phyloP scores from a whole-genome alignment of 2,888 invertebrate genomes.

The Tipula unca region DNA sequence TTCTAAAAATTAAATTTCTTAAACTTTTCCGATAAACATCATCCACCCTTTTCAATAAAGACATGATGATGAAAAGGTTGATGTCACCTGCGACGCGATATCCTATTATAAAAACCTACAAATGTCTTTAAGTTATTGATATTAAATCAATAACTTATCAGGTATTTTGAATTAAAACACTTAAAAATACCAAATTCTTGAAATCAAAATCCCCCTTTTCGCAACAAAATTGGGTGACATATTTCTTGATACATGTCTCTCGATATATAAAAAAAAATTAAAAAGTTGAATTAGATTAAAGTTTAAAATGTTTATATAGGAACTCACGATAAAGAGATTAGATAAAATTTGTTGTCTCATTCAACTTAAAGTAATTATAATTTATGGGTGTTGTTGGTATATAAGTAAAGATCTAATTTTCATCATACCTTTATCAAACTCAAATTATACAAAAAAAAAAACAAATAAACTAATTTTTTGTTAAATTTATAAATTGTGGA shows the following conservation, averaged over 20 bases:
- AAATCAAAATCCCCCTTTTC: not conserved
- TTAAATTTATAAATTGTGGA: not conserved
- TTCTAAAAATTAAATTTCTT: not conserved
- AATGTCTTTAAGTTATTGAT: not conserved
- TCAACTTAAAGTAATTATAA: not conserved
- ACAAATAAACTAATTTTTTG: not conserved
- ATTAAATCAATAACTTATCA: not conserved
- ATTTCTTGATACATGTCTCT: not conserved
- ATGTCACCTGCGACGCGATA: not conserved
- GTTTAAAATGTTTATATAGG: not conserved
- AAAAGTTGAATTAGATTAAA: not conserved
- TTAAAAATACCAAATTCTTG: not conserved
- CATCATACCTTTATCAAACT: not conserved
- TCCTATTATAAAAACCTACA: not conserved
- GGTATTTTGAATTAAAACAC: constrained; percentile 8
- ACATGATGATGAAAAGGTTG: not conserved
- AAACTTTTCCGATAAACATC: not conserved
- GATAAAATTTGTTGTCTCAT: not conserved
- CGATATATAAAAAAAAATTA: not conserved
- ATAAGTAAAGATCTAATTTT: not conserved
- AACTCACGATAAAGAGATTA: not conserved
- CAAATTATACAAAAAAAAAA: not conserved
- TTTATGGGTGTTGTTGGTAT: not conserved
- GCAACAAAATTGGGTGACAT: not conserved
- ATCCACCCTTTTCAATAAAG: not conserved